Conservation (phyloP, 2,888 invertebrate species). For the Machimus atricapillus region DNA sequence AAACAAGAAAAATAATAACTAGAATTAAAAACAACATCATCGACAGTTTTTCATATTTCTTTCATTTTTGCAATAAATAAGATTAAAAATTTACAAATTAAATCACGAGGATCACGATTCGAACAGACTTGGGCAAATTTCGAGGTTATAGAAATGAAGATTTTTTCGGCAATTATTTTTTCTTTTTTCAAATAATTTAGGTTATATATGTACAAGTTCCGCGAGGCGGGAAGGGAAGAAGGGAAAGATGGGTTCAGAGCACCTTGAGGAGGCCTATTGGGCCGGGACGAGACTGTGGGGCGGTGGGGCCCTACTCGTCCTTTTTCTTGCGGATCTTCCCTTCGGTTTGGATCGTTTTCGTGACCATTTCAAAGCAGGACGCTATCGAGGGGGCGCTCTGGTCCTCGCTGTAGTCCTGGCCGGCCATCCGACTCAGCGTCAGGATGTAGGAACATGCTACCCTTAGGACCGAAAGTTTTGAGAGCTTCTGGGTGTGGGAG, state of each 20-base stretch:
- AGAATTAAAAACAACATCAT: slow-evolving; percentile 1
- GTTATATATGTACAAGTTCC: not conserved
- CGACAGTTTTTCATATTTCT: not conserved
- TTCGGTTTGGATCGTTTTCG: slow-evolving; percentile 91
- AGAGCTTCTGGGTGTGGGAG: slow-evolving; percentile 91
- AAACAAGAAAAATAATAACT: not conserved
- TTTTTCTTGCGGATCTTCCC: slow-evolving; percentile 87
- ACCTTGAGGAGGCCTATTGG: not conserved
- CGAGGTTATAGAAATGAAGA: not conserved
- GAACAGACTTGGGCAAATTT: slow-evolving; percentile 25
- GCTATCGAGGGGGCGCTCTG: slow-evolving; percentile 70
- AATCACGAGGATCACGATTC: slow-evolving; percentile 21
- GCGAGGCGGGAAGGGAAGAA: not conserved
- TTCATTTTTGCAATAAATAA: slow-evolving; percentile 37
- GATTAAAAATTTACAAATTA: slow-evolving; percentile 30
- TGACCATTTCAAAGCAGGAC: slow-evolving; percentile 84
- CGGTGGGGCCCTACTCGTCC: slow-evolving; percentile 66
- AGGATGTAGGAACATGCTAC: slow-evolving; percentile 94
- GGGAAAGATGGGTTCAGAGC: slow-evolving; percentile 1
- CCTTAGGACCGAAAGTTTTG: slow-evolving; percentile 88
- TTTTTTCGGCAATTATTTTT: not conserved
- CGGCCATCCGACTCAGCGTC: slow-evolving; percentile 80
- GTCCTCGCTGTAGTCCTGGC: slow-evolving; percentile 71
- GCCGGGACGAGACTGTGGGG: not conserved
- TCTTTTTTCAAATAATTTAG: slow-evolving; percentile 22